Evolutionary conservation across 2,888 invertebrate species (phyloP), one percentile per base, ranked within the genome.

Genomic region (Tenthredo livida): DNA sequence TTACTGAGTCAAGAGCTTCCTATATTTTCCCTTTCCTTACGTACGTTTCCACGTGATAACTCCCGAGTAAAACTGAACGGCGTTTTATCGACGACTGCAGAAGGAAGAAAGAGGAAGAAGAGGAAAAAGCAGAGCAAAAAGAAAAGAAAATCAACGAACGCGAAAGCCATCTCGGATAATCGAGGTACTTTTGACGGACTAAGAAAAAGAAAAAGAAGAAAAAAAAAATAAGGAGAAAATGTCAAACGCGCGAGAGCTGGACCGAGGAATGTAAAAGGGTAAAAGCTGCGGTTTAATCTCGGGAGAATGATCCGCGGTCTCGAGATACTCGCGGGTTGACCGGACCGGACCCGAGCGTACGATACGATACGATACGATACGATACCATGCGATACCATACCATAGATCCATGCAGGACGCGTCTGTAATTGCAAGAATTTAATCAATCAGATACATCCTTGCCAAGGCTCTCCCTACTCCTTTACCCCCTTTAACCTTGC

Each of bases 401-500:
- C 37, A 70, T 70, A n/a, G n/a, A 40, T 70, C 70, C 37, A 70
- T 47, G 75, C 75, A 54, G 77, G 77, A 50, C 77, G 54, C 54
- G 77, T 77, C 50, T 90, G 91, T 92, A 92, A 92, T 91, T 91
- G 91, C 90, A 89, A 88, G 90, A 92, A 91, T 92, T 92, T 92
- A 92, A 92, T 92, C 92, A 92, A 92, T 92, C 91, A 92, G 90
- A 89, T 89, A 91, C 90, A 90, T 89, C 89, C 86, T 67, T 67
- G 84, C 77, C 47, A 67, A 80, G 65, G 43, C 6, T 33, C 33
- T 15, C 15, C 67, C 67, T 33, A 25, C 67, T 17, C 67, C 12
- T 33, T 12, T 17, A 25, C 61, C 21, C 61, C 85, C 85, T 84
- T 87, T 88, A 88, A 89, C 89, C 89, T 90, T 86, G 88, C 87